Percentiles rank a stretch among this genome's conserved stretches.
Evolutionary conservation across 2,888 invertebrate genomes (phyloP).

Genomic region (Ethmia dodecea): DNA sequence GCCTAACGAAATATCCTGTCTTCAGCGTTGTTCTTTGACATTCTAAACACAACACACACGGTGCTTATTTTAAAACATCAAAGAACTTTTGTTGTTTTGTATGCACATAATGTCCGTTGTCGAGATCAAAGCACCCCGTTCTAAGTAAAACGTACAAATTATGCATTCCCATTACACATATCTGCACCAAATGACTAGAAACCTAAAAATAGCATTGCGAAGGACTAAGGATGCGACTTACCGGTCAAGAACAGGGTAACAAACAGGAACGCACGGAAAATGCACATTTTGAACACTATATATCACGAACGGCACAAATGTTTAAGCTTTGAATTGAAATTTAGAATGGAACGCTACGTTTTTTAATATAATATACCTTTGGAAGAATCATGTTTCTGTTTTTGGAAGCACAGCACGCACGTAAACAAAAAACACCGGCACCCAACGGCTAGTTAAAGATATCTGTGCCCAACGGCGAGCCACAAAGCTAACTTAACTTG

Average conservation of each 20-base stretch:
- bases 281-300: constrained; percentile 54
- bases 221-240: constrained; percentile 56
- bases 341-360: constrained; percentile 31
- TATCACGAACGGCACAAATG: constrained; percentile 30
- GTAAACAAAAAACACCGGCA: constrained; percentile 34
- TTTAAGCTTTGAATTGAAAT: constrained; percentile 9
- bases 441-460: constrained; percentile 26
- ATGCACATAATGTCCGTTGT: constrained; percentile 4
- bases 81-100: constrained; percentile 14
- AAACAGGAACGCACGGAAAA: constrained; percentile 44
- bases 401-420: constrained; percentile 29
- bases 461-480: constrained; percentile 29
- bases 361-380: constrained; percentile 34
- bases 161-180: constrained; percentile 11
- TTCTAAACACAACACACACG: constrained; percentile 17
- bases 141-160: constrained; percentile 11
- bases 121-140: constrained; percentile 31
- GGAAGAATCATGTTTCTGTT: constrained; percentile 32
- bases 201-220: constrained; percentile 64
- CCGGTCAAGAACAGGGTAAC: constrained; percentile 56
- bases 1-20: not conserved
- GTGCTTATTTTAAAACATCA: constrained; percentile 31
- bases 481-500: constrained; percentile 24
- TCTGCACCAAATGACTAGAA: constrained; percentile 53
- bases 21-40: not conserved